Base-by-base conservation (phyloP, 2,797 vertebrate genomes). In the Gymnodraco acuticeps region DNA sequence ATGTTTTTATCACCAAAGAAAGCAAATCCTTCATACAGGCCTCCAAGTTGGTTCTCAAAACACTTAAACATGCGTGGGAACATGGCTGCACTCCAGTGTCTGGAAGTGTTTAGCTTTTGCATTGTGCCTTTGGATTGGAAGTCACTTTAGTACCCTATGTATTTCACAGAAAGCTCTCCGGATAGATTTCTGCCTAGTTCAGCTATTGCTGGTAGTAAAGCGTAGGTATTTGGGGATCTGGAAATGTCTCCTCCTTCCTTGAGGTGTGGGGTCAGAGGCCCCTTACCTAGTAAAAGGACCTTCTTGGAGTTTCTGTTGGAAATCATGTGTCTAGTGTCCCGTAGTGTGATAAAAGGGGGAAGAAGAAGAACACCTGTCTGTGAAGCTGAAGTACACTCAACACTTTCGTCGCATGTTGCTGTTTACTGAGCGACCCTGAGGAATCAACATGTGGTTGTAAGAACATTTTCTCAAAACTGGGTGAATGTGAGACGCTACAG, bases 51-150 rank as follows among this genome's bases (percentile, higher is more conserved):
- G 95, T 94, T 95, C 95, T 95, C 93, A 95, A 95, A 96, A 96
- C 94, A 95, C 93, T 94, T 95, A 88, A 95, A 93, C 94, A 89
- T 96, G 95, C 96, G 93, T 97, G 96, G 96, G 96, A 98, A 97
- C 94, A 89, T 96, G 95, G 95, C 95, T 85, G 80, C 73, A 62
- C 78, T 96, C 96, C 96, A 96, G 92, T 58, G 93, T 95, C 96
- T 97, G 96, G 95, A 97, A 96, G 93, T 90, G 93, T 97, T 99
- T 96, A 96, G 96, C 94, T 93, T 92, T 86, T 85, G 80, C 84
- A 47, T 70, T 23, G 14, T 43, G 88, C 92, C 88, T 90, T 38
- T 38, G 33, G 33, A 38, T 38, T 92, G 93, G 89, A 94, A 92
- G 95, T 90, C 92, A 93, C 94, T 93, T 91, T 85, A 91, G 90